Conservation (phyloP, 2,888 invertebrate species). For the Falcaria lacertinaria region DNA sequence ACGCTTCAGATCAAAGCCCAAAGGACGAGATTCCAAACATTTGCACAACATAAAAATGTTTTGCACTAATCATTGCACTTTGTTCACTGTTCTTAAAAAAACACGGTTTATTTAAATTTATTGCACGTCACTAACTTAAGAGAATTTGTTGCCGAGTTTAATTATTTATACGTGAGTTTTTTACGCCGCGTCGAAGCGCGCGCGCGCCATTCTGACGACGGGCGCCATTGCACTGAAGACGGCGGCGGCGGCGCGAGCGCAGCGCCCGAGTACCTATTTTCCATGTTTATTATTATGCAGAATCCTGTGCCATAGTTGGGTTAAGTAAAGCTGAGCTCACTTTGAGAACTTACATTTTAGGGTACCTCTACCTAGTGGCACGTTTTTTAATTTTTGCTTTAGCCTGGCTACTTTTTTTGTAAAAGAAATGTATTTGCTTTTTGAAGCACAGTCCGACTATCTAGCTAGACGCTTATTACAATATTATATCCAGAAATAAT, state of each 20-base stretch:
- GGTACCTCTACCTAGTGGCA: no score
- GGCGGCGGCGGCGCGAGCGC: slow-evolving; percentile 61
- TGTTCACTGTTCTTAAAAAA: background rate
- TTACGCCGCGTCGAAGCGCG: slow-evolving; percentile 23
- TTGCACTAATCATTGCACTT: slow-evolving; percentile 8
- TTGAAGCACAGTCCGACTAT: no score
- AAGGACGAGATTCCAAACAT: background rate
- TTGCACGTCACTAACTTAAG: slow-evolving; percentile 5
- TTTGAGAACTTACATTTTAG: background rate
- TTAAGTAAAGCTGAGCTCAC: background rate
- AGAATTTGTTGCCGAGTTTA: background rate
- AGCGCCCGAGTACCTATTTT: slow-evolving; percentile 12
- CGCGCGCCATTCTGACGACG: slow-evolving; percentile 51
- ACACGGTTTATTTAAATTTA: background rate
- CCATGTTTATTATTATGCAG: background rate
- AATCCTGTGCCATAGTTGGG: background rate
- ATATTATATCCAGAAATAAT: no score
- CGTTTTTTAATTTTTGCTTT: no score
- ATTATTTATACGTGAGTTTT: background rate
- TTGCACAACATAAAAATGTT: background rate
- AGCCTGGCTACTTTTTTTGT: no score
- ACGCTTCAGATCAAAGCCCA: background rate
- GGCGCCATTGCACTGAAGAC: slow-evolving; percentile 73
- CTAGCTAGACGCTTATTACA: no score
- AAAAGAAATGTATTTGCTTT: no score